Evolutionary conservation across 2,113 vertebrate species (phyloP).

Genomic region (Microtus montanus): DNA sequence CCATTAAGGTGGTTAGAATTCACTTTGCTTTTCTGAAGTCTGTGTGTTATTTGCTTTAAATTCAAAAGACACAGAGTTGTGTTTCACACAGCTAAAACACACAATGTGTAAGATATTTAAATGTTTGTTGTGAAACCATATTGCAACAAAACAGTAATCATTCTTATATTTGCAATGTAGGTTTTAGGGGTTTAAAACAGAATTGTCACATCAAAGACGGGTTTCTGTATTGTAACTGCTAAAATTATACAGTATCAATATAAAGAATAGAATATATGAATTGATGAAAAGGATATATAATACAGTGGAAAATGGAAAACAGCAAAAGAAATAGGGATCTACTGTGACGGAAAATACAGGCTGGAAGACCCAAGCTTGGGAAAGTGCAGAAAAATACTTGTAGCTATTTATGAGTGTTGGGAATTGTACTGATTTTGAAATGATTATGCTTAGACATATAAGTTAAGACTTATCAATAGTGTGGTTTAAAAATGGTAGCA

Average conservation of each 20-base stretch:
- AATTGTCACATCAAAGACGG: neutral
- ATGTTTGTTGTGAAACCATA: conserved; percentile 15
- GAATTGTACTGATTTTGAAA: neutral
- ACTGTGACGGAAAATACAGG: neutral
- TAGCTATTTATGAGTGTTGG: neutral
- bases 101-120: neutral
- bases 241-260: neutral
- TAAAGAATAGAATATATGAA: neutral
- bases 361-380: neutral
- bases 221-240: neutral
- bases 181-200: neutral
- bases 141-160: neutral
- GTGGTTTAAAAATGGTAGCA: neutral
- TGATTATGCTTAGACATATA: neutral
- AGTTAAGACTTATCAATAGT: neutral
- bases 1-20: neutral
- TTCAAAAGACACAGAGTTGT: neutral
- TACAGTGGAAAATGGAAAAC: neutral
- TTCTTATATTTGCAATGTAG: neutral
- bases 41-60: neutral
- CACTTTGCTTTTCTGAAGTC: conserved; percentile 19
- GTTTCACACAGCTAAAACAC: neutral
- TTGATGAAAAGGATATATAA: neutral
- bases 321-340: neutral
- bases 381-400: neutral